These are phyloP conservation scores for Podarcis lilfordi DNA, from an alignment of 2,797 vertebrate species.

Conservation along the genomic window DNA sequence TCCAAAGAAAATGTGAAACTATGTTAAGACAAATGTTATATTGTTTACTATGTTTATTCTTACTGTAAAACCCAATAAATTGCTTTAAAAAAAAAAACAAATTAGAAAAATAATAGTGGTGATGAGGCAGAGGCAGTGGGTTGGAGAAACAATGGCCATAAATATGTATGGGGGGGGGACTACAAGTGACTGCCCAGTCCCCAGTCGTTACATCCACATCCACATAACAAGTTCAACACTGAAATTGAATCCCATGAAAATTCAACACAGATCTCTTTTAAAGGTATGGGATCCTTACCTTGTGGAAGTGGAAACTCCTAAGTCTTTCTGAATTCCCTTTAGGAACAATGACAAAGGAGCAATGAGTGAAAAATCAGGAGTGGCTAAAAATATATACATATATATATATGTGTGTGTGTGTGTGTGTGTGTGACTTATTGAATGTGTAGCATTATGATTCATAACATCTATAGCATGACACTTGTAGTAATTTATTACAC, in stretches of 20 bases:
- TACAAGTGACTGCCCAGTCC: too few relatives aligned
- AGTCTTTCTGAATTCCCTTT: accelerated
- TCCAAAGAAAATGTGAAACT: too few relatives aligned
- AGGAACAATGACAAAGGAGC: background rate
- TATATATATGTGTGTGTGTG: too few relatives aligned
- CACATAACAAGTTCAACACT: background rate
- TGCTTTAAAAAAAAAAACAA: too few relatives aligned
- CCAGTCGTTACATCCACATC: background rate
- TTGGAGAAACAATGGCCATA: too few relatives aligned
- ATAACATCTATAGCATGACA: background rate
- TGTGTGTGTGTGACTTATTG: background rate
- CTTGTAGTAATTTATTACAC: background rate
- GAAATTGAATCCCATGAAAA: background rate
- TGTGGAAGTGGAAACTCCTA: background rate
- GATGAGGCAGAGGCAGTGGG: background rate
- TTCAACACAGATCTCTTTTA: background rate
- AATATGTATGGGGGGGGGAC: too few relatives aligned
- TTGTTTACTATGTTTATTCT: too few relatives aligned
- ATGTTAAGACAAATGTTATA: too few relatives aligned
- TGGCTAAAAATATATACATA: background rate
- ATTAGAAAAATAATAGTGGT: background rate
- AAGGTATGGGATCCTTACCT: background rate
- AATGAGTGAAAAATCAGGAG: background rate
- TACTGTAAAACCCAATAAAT: too few relatives aligned
- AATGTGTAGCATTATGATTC: background rate